A percentile compares a stretch with the other conserved stretches of the same genome.
Evolutionary conservation across 2,888 invertebrate species (phyloP).

Genomic region (Gastrophysa polygoni): DNA sequence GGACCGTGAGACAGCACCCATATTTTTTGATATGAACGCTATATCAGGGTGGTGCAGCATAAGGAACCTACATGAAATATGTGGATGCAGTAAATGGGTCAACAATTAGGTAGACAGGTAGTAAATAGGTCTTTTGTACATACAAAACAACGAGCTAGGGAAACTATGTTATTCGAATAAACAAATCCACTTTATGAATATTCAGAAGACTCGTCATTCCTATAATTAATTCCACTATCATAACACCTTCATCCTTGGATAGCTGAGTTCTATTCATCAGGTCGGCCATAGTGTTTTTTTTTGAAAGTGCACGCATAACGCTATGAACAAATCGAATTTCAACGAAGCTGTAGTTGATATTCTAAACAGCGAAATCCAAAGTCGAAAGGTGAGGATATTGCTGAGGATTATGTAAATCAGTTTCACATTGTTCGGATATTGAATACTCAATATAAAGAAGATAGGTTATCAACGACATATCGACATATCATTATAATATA

Average conservation of each 20-base stretch:
- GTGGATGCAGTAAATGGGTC: too few species aligned
- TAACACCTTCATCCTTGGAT: conserved; percentile 11
- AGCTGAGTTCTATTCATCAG: conserved; percentile 8
- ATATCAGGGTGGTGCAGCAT: too few species aligned
- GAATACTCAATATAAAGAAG: neutral
- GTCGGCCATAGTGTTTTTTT: conserved; percentile 4
- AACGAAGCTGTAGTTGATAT: neutral
- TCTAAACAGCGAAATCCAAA: conserved; percentile 2
- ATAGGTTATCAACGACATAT: too few species aligned
- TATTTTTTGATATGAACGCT: too few species aligned
- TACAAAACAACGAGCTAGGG: too few species aligned
- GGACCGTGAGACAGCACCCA: too few species aligned
- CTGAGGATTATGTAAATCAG: neutral
- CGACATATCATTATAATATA: neutral
- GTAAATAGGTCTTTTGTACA: too few species aligned
- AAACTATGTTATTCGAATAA: too few species aligned
- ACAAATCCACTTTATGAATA: neutral
- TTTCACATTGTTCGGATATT: conserved; percentile 7
- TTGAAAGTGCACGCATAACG: neutral
- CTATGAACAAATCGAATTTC: conserved; percentile 7
- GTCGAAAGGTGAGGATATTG: conserved; percentile 10
- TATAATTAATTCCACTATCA: conserved; percentile 5
- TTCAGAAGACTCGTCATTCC: neutral
- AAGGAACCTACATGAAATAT: too few species aligned
- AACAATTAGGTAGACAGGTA: too few species aligned